A percentile compares a stretch with the other conserved stretches of the same genome.
Conservation (phyloP, 2,888 invertebrate species). For the Charanyca ferruginea region DNA sequence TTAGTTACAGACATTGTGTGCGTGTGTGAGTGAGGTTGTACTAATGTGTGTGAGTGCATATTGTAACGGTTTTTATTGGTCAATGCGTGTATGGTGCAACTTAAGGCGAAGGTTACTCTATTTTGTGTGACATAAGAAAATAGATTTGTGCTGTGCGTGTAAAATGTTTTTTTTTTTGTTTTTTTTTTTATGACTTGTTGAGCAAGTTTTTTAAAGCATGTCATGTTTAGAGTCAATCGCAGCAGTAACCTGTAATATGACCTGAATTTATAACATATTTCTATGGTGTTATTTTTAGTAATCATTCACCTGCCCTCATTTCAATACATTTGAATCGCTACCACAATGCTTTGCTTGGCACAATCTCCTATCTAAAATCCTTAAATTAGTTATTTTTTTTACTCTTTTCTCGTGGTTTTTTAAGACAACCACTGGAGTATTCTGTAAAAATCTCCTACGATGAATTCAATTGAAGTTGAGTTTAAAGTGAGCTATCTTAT, state of each 20-base stretch:
- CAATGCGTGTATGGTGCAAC: constrained; percentile 62
- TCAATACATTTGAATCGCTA: no score
- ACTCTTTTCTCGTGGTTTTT: no score
- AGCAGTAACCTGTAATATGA: background rate
- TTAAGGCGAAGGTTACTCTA: constrained; percentile 63
- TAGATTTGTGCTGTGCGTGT: constrained; percentile 25
- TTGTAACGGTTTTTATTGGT: constrained; percentile 65
- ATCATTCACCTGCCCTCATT: no score
- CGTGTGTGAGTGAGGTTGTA: background rate
- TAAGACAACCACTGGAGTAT: no score
- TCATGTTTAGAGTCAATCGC: background rate
- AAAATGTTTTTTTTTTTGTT: background rate
- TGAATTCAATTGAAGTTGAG: no score
- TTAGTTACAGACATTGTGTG: constrained; percentile 32
- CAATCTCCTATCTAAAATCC: no score
- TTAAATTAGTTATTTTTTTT: no score
- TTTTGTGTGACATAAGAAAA: constrained; percentile 3
- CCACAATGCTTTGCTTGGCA: no score
- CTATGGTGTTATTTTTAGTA: background rate
- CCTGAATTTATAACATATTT: background rate
- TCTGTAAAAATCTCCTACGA: no score
- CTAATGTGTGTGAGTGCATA: constrained; percentile 40
- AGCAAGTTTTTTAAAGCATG: background rate
- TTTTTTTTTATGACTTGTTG: background rate
- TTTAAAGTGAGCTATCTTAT: no score